A percentile compares a stretch with the other conserved stretches of the same genome.
Evolutionary conservation across 2,888 invertebrate species (phyloP).

Genomic region (Balanococcus diminutus): DNA sequence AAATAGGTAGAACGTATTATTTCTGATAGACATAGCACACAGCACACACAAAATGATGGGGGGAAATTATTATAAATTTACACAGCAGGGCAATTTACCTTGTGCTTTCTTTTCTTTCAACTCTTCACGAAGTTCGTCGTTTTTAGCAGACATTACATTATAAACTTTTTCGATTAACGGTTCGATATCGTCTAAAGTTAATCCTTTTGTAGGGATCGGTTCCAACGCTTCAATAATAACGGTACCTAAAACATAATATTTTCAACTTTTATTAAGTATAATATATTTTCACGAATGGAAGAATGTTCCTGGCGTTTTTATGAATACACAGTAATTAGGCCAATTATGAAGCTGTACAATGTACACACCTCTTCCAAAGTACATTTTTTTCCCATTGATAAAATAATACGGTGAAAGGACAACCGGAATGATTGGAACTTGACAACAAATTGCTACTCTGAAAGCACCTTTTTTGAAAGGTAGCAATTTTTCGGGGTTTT

Average conservation of each 20-base stretch:
- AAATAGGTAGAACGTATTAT: not conserved
- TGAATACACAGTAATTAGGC: no score
- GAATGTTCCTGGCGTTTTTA: not conserved
- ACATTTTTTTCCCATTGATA: slow-evolving; percentile 59
- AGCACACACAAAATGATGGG: not conserved
- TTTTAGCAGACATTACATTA: slow-evolving; percentile 60
- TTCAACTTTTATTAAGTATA: not conserved
- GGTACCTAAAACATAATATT: slow-evolving; percentile 57
- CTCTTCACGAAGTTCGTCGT: slow-evolving; percentile 56
- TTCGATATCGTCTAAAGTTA: slow-evolving; percentile 58
- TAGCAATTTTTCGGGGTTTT: slow-evolving; percentile 62
- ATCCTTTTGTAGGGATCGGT: slow-evolving; percentile 58
- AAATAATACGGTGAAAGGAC: slow-evolving; percentile 65
- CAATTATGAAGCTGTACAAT: no score
- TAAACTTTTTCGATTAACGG: slow-evolving; percentile 59
- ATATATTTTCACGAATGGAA: no score
- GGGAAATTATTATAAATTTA: slow-evolving; percentile 25
- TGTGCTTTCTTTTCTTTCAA: slow-evolving; percentile 2
- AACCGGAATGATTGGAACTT: slow-evolving; percentile 66
- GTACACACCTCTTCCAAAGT: slow-evolving; percentile 60
- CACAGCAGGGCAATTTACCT: slow-evolving; percentile 40
- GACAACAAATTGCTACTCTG: slow-evolving; percentile 66
- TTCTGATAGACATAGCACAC: not conserved
- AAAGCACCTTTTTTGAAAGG: slow-evolving; percentile 71
- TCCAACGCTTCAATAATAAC: slow-evolving; percentile 59